Conservation (phyloP, 2,113 vertebrate genomes). For the Neofelis nebulosa region DNA sequence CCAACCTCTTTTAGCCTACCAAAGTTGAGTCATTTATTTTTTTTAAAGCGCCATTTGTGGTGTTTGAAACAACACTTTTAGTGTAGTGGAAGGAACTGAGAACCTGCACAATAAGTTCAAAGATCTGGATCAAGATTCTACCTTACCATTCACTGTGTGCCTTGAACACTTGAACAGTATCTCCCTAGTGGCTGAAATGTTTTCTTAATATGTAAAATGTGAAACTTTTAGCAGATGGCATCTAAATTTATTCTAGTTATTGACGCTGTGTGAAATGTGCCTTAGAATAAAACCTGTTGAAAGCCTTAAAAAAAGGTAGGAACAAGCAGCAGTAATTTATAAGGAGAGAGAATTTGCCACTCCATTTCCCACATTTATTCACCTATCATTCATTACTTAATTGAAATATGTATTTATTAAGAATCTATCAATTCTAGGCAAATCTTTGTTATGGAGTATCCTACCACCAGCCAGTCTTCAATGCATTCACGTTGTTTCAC, state of each 20-base stretch:
- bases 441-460: background rate
- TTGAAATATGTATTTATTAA: background rate
- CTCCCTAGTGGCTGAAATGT: background rate
- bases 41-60: background rate
- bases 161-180: background rate
- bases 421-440: background rate
- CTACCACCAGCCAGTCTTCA: background rate
- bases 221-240: background rate
- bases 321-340: background rate
- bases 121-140: background rate
- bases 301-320: background rate
- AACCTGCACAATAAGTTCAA: background rate
- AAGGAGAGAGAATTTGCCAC: background rate
- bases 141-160: background rate
- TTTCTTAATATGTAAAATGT: background rate
- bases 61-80: background rate
- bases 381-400: background rate
- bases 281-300: background rate
- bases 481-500: fast-evolving
- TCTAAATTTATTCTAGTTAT: slow-evolving; percentile 9
- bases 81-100: background rate
- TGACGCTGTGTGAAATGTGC: background rate
- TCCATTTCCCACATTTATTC: background rate
- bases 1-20: background rate
- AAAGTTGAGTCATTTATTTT: background rate